Evolutionary conservation across 1,140 invertebrate genomes (phyloP), one percentile per base, ranked within the genome.

Genomic region (Phymastichus coffea): DNA sequence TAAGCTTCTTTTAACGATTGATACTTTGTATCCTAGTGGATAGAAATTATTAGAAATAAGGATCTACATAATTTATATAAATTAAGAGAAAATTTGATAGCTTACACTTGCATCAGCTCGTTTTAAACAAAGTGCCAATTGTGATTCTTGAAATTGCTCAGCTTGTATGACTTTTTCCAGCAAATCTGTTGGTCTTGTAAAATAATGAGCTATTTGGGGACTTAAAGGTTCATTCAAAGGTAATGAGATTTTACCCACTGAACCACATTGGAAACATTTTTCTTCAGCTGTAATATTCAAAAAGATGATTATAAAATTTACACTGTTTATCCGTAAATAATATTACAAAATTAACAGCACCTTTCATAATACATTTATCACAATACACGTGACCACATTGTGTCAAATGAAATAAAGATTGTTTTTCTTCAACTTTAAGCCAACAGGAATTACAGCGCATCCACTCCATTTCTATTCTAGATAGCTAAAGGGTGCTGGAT

Each of bases 371-470:
- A 15, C 54, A 57, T 25, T 57, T 57, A 15, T 47, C 33, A n/a
- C 54, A 57, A 47, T 30, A 58, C 12, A 52, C 15, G 43, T 58
- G 46, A 22, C 48, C 57, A 14, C 46, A 58, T n/a, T 58, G 46
- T 23, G 47, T 58, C 17, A 58, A 26, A 19, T 49, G 25, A 48
- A 58, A 51, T n/a, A 9, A n/a, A 4, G 47, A n/a, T 12, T 43
- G 17, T 22, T 51, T 51, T 1, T 14, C 19, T 30, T 58, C 46
- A 22, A 41, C 35, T 33, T 52, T 51, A 4, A 51, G 9, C 46
- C 48, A 58, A 33, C 48, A 58, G 19, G 37, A 49, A 40, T 58
- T 58, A 15, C 57, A 52, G 4, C 46, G 38, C 46, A 58, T 43
- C 46, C 46, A 58, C 23, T 58, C 48, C 57, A 49, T 49, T 19